These are phyloP conservation scores for Amblyopsis rosae DNA, from an alignment of 2,113 vertebrate species.

Conservation along the genomic window DNA sequence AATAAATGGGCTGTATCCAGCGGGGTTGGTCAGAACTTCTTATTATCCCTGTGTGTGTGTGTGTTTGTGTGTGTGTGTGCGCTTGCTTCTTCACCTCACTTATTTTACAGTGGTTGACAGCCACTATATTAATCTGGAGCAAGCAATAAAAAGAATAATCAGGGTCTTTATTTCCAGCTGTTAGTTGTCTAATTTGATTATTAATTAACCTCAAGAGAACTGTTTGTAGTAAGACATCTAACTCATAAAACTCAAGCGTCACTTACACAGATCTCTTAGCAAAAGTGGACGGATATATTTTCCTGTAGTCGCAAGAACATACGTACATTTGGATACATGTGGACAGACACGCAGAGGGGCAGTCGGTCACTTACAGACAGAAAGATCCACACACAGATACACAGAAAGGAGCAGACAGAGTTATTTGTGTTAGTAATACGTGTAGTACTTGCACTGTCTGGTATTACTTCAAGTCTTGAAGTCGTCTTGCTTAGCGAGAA, in stretches of 20 bases:
- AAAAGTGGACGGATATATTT: not conserved
- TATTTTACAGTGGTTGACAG: too few species aligned
- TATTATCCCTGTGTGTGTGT: too few species aligned
- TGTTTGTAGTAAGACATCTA: too few species aligned
- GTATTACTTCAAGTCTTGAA: slow-evolving; percentile 8
- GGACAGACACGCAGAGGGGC: not conserved
- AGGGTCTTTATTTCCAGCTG: too few species aligned
- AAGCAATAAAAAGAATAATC: too few species aligned
- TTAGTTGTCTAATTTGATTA: too few species aligned
- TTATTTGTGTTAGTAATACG: not conserved
- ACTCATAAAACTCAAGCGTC: not conserved
- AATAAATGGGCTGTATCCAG: too few species aligned
- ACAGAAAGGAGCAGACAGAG: not conserved
- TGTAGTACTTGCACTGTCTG: not conserved
- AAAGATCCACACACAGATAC: not conserved
- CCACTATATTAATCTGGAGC: too few species aligned
- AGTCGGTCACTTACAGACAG: not conserved
- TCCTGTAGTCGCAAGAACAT: not conserved
- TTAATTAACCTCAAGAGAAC: too few species aligned
- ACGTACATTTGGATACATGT: not conserved
- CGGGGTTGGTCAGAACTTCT: too few species aligned
- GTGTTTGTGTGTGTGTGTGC: too few species aligned
- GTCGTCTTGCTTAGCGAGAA: slow-evolving; percentile 8
- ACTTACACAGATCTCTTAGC: not conserved
- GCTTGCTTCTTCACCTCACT: too few species aligned